Evolutionary conservation across 2,797 vertebrate genomes (phyloP).

Genomic region (Natrix natrix): DNA sequence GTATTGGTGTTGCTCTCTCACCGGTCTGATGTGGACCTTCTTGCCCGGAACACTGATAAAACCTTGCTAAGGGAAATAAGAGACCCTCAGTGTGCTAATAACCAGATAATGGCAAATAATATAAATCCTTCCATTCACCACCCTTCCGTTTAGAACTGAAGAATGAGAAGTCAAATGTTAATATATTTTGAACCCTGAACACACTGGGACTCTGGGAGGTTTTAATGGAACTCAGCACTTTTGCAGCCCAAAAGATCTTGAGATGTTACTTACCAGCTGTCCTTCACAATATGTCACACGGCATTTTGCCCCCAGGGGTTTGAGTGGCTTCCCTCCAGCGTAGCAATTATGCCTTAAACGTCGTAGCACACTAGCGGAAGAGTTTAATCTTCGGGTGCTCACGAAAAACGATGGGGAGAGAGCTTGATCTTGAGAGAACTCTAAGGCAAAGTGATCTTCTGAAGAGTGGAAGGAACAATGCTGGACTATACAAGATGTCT

Average conservation of each 20-base stretch:
- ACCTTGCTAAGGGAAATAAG: slow-evolving; percentile 58
- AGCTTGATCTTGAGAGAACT: slow-evolving; percentile 37
- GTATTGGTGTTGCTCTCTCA: slow-evolving; percentile 44
- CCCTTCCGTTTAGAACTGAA: too few relatives aligned
- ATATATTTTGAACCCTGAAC: background rate
- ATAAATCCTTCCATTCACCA: background rate
- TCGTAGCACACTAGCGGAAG: slow-evolving; percentile 47
- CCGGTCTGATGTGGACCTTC: slow-evolving; percentile 50
- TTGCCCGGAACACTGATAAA: slow-evolving; percentile 24
- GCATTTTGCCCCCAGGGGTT: slow-evolving; percentile 23
- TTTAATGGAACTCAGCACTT: background rate
- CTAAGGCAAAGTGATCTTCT: slow-evolving; percentile 42
- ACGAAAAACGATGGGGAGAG: slow-evolving; percentile 50
- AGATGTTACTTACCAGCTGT: slow-evolving; percentile 62
- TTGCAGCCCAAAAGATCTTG: background rate
- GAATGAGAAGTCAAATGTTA: too few relatives aligned
- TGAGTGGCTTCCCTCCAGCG: slow-evolving; percentile 37
- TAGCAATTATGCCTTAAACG: slow-evolving; percentile 54
- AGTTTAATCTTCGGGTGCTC: slow-evolving; percentile 48
- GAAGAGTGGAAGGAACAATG: slow-evolving; percentile 50
- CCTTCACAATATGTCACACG: slow-evolving; percentile 62
- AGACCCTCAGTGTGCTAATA: slow-evolving; percentile 19
- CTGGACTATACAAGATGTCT: background rate
- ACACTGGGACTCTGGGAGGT: background rate
- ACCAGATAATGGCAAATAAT: background rate